Percentiles rank a stretch among this genome's conserved stretches.
phyloP scores from a whole-genome alignment of 1,140 invertebrate genomes.

The Panagrolaimus sp. region DNA sequence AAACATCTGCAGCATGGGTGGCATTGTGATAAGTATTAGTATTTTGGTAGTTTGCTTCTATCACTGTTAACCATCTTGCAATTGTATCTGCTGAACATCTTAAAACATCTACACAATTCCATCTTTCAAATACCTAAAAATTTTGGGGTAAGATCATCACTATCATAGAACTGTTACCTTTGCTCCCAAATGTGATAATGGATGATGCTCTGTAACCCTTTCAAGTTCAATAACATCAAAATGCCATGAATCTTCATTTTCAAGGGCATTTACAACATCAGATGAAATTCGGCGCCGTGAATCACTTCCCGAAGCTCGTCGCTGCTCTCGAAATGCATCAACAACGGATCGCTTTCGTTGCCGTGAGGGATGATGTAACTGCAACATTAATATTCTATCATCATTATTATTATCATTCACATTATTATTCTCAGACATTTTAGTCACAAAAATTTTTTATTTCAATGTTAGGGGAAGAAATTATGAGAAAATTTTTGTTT shows the following conservation, averaged over 20 bases:
- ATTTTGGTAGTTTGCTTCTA: constrained; percentile 84
- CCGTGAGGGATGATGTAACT: constrained; percentile 52
- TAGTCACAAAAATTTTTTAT: too few relatives aligned
- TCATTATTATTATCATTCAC: too few relatives aligned
- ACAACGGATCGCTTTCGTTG: constrained; percentile 56
- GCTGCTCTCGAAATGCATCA: constrained; percentile 53
- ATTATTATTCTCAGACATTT: too few relatives aligned
- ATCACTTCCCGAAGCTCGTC: constrained; percentile 27
- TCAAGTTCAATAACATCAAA: constrained; percentile 90
- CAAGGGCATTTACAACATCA: constrained; percentile 72
- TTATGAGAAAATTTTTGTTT: too few relatives aligned
- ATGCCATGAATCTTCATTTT: constrained; percentile 77
- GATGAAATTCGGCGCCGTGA: constrained; percentile 48
- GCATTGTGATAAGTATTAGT: constrained; percentile 91
- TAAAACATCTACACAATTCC: constrained; percentile 53
- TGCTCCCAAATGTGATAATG: constrained; percentile 48
- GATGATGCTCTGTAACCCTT: constrained; percentile 68
- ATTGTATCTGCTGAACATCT: constrained; percentile 48
- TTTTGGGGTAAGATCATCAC: neutral
- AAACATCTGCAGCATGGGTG: constrained; percentile 71
- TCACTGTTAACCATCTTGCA: constrained; percentile 61
- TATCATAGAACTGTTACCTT: constrained; percentile 30
- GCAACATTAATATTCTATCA: constrained; percentile 9
- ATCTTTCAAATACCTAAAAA: constrained; percentile 54
- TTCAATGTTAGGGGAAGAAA: too few relatives aligned